Percentiles rank a stretch among this genome's conserved stretches.
phyloP scores from a whole-genome alignment of 2,113 vertebrate genomes.

The Burhinus oedicnemus region DNA sequence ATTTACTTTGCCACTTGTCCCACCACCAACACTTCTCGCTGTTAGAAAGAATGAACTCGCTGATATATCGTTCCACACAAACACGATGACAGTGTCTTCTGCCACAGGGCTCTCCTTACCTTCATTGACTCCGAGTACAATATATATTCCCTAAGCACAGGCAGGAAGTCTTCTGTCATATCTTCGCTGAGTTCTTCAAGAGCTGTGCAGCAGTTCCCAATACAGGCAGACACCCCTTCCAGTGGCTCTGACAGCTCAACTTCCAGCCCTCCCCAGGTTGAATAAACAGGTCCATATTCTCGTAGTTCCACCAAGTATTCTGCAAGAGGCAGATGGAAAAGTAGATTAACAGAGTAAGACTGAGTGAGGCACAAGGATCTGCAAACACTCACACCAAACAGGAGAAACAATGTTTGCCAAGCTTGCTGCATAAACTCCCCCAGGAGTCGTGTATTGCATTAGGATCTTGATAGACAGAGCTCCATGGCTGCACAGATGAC shows the following conservation, averaged over 20 bases:
- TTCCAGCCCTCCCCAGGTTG: constrained; percentile 88
- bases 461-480: background rate
- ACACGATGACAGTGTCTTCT: background rate
- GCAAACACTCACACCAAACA: background rate
- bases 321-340: constrained; percentile 43
- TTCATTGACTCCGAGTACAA: constrained; percentile 97
- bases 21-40: background rate
- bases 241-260: constrained; percentile 87
- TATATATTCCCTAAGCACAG: constrained; percentile 93
- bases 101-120: constrained; percentile 72
- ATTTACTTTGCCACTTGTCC: background rate
- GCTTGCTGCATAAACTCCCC: background rate
- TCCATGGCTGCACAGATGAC: background rate
- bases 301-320: constrained; percentile 93
- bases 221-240: constrained; percentile 86
- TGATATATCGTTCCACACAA: background rate
- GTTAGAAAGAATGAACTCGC: background rate
- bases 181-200: constrained; percentile 91
- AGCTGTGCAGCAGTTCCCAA: constrained; percentile 85
- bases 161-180: constrained; percentile 94
- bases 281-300: constrained; percentile 92
- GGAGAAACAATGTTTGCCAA: background rate
- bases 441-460: background rate
- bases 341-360: background rate
- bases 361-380: background rate